Conservation (phyloP, 2,888 invertebrate species). For the Volucella inflata region DNA sequence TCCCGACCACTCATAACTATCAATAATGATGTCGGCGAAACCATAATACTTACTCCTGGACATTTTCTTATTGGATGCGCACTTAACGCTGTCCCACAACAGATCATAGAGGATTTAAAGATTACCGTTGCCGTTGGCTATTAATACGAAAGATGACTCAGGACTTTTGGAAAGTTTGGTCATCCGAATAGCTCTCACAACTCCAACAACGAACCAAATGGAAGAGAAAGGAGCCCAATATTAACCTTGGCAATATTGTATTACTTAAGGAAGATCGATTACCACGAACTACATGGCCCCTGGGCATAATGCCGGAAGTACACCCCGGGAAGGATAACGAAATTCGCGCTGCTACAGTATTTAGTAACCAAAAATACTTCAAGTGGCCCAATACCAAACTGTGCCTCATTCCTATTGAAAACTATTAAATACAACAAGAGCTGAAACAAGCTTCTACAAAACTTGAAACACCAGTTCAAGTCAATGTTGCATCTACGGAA, state of each 20-base stretch:
- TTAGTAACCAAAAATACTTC: neutral
- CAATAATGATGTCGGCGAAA: no score
- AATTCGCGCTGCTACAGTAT: no score
- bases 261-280: no score
- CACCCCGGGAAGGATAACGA: neutral
- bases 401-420: neutral
- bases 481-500: neutral
- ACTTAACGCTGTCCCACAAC: no score
- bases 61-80: no score
- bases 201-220: neutral
- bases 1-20: no score
- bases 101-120: no score
- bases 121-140: neutral
- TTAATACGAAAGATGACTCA: neutral
- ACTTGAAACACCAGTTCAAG: neutral
- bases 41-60: no score
- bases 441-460: neutral
- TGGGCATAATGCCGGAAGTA: conserved; percentile 9
- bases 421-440: neutral
- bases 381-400: conserved; percentile 8
- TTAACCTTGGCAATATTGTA: neutral
- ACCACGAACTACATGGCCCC: neutral
- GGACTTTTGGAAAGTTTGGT: neutral
- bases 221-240: neutral
- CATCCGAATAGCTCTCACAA: neutral